These are phyloP conservation scores for Chrysogorgia sp. DNA, from an alignment of 92 coral and sea anemone genomes.

Conservation along the genomic window DNA sequence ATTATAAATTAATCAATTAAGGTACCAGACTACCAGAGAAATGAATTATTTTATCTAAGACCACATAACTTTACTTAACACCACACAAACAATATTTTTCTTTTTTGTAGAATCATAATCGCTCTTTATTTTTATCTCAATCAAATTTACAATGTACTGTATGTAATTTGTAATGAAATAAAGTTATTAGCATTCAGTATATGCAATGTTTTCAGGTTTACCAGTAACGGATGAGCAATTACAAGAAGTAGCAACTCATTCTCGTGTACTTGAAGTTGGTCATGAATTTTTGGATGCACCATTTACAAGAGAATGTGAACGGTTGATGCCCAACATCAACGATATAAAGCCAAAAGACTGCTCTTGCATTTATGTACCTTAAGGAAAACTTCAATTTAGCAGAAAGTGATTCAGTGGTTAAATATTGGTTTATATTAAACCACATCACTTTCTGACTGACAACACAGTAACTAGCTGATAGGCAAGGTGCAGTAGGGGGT, in stretches of 20 bases:
- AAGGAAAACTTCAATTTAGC: slow-evolving; percentile 37
- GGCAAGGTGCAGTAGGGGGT: too few species aligned
- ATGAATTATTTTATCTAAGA: too few species aligned
- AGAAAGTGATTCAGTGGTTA: background rate
- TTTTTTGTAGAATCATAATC: background rate
- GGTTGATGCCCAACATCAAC: slow-evolving; percentile 55
- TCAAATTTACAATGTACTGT: background rate
- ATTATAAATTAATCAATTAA: background rate
- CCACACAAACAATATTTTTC: background rate
- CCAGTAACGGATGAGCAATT: slow-evolving; percentile 39
- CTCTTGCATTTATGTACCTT: slow-evolving; percentile 55
- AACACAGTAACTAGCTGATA: background rate
- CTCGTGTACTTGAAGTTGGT: slow-evolving; percentile 40
- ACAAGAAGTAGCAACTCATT: slow-evolving; percentile 29
- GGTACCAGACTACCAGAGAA: slow-evolving; percentile 4
- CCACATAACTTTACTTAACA: too few species aligned
- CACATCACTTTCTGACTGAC: background rate
- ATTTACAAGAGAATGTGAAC: slow-evolving; percentile 54
- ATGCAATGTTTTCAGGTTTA: slow-evolving; percentile 24
- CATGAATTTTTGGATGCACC: slow-evolving; percentile 44
- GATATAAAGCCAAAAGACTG: slow-evolving; percentile 59
- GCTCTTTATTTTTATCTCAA: too few species aligned
- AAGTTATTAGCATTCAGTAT: background rate
- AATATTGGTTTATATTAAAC: background rate
- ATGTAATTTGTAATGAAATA: background rate